Conservation (phyloP, 2,888 invertebrate genomes). For the Dexiosoma caninum region DNA sequence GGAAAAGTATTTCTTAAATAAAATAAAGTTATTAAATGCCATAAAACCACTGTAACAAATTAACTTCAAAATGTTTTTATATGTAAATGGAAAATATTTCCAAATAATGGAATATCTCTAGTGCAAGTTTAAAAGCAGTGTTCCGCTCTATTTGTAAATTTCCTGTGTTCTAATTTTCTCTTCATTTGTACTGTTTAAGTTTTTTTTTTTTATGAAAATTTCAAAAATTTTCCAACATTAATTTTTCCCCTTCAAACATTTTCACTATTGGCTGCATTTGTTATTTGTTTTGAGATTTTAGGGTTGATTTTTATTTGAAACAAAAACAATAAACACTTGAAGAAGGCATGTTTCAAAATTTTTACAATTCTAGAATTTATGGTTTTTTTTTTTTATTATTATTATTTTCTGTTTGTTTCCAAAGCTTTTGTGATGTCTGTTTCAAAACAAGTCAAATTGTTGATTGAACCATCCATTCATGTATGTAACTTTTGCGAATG, state of each 20-base stretch:
- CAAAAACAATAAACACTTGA: not conserved
- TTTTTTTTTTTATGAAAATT: not conserved
- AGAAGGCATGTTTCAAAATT: slow-evolving; percentile 33
- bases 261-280: slow-evolving; percentile 54
- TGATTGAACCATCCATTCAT: not conserved
- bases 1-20: slow-evolving; percentile 15
- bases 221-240: not conserved
- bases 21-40: not conserved
- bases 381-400: not conserved
- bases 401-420: not conserved
- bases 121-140: not conserved
- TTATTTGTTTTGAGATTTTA: not conserved
- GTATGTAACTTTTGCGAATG: slow-evolving; percentile 31
- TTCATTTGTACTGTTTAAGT: not conserved
- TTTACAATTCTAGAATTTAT: not conserved
- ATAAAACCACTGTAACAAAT: not conserved
- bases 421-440: slow-evolving; percentile 55
- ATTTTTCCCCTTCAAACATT: slow-evolving; percentile 39
- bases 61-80: not conserved
- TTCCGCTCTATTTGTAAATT: not conserved
- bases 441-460: slow-evolving; percentile 15
- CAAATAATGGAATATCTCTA: not conserved
- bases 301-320: not conserved
- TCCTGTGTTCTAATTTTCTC: not conserved
- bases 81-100: not conserved